Conservation (phyloP, 2,888 invertebrate genomes). For the Aphidius colemani region DNA sequence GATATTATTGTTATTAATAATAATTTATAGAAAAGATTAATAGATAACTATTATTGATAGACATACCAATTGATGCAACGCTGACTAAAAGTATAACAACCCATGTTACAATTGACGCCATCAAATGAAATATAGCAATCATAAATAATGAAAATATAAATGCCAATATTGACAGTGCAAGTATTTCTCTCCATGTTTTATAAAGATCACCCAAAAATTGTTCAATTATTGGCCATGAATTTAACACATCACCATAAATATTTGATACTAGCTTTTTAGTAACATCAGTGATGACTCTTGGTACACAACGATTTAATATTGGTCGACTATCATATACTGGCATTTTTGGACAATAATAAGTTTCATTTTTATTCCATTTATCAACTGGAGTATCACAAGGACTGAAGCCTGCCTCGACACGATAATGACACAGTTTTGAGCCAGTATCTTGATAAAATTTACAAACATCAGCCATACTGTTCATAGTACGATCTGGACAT, state of each 20-base stretch:
- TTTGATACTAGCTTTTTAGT: constrained; percentile 69
- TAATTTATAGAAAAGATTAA: background rate
- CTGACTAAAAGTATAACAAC: constrained; percentile 83
- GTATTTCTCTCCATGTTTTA: constrained; percentile 84
- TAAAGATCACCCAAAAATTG: constrained; percentile 88
- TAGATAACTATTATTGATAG: constrained; percentile 3
- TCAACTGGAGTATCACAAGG: constrained; percentile 40
- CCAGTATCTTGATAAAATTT: constrained; percentile 75
- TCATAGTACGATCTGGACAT: constrained; percentile 76
- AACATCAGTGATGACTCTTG: constrained; percentile 71
- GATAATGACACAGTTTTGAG: constrained; percentile 74
- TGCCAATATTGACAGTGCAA: constrained; percentile 78
- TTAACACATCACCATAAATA: constrained; percentile 76
- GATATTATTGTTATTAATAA: no score
- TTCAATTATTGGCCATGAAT: constrained; percentile 87
- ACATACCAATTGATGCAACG: constrained; percentile 72
- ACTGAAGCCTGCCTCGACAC: constrained; percentile 55
- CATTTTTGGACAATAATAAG: constrained; percentile 65
- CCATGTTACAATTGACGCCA: constrained; percentile 85
- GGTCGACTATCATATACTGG: constrained; percentile 80
- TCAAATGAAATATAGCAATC: constrained; percentile 81
- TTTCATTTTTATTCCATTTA: constrained; percentile 48
- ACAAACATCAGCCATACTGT: constrained; percentile 70
- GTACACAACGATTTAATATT: constrained; percentile 87
- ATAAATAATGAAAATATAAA: constrained; percentile 83